These are phyloP conservation scores for Drosophila helvetica DNA, from an alignment of 2,888 invertebrate species.

Conservation along the genomic window DNA sequence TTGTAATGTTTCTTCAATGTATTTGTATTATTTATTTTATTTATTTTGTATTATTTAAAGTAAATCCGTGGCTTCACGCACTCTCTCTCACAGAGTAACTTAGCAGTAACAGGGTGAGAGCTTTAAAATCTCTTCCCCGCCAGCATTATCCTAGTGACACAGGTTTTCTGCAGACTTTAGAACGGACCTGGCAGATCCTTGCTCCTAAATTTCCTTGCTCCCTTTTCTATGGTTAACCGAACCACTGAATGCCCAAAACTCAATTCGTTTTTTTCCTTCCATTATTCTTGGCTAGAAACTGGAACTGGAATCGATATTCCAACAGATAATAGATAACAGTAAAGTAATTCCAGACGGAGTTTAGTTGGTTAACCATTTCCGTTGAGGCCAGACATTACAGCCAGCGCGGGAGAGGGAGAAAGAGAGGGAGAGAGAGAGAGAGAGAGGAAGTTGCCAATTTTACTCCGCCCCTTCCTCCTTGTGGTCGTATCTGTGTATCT, in stretches of 20 bases:
- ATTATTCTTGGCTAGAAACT: constrained; percentile 2
- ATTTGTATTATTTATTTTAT: no score
- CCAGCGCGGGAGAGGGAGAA: constrained; percentile 30
- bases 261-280: constrained; percentile 1
- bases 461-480: constrained; percentile 8
- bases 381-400: background rate
- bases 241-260: constrained; percentile 1
- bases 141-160: no score
- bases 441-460: constrained; percentile 61
- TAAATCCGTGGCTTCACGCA: no score
- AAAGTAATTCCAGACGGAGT: constrained; percentile 16
- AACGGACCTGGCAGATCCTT: constrained; percentile 21
- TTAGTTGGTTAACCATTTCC: constrained; percentile 40
- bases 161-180: no score
- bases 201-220: no score
- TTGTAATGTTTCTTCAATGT: no score
- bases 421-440: constrained; percentile 47
- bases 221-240: background rate
- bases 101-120: no score
- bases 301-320: constrained; percentile 28
- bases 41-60: no score
- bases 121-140: no score
- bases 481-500: background rate
- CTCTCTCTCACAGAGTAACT: no score
- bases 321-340: constrained; percentile 10